Base-by-base conservation (phyloP, 2,888 invertebrate species). In the Cheilosia scutellata region DNA sequence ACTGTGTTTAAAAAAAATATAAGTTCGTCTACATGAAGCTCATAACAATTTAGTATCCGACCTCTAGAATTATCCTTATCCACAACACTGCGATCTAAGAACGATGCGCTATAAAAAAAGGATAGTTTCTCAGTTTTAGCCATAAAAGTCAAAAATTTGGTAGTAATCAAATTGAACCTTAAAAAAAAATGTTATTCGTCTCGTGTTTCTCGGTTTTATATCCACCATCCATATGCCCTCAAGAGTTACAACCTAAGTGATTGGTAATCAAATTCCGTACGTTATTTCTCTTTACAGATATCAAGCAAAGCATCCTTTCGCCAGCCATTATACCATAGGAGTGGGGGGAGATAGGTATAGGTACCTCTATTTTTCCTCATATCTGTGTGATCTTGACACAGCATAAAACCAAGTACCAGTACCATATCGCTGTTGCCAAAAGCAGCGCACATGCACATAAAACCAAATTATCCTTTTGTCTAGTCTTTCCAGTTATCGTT, bases 381-480 rank as follows among this genome's bases (percentile, higher is more conserved):
- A 63, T 53, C 40, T 33, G 2, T 37, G 13, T 27, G 76, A 77
- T 77, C 76, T 68, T 58, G 66, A 53, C 49, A 58, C 51, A 49
- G 29, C 20, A 25, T 9, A 74, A 53, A 53, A 62, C 40, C 42
- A 51, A 57, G 25, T 40, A 9, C 60, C 33, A 37, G 31, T 20
- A 13, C 53, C 49, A 37, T 33, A 47, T 31, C 44, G 31, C 47
- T 58, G 31, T 11, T 27, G 57, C 6, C n/a, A 42, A 29, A 11
- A 40, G n/a, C 53, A 53, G 9, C 68, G 11, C 37, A 74, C 40
- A 42, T 37, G n/a, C 49, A 44, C 72, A 72, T 79, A 79, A 79
- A 72, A 51, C 60, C 58, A 60, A 72, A 65, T 72, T 72, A 72
- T 80, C 66, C 62, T 44, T 74, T 74, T 74, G 66, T 75, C 66